phyloP scores from a whole-genome alignment of 2,888 invertebrate genomes.

The Euspilapteryx auroguttella region DNA sequence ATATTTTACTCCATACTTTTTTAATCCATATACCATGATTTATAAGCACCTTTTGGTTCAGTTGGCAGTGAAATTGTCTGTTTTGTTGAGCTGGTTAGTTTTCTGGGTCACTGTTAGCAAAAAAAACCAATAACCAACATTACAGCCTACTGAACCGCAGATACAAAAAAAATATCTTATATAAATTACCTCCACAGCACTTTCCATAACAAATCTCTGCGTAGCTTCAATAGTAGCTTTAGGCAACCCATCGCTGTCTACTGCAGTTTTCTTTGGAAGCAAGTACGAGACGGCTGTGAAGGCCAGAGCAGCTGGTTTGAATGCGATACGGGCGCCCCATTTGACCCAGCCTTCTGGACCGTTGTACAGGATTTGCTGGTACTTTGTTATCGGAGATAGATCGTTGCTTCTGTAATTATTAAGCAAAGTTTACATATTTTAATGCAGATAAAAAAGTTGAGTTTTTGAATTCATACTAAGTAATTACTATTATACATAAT shows the following conservation, averaged over 20 bases:
- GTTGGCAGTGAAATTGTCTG: too few species aligned
- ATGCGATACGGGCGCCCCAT: constrained; percentile 43
- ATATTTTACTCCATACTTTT: too few species aligned
- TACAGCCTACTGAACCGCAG: too few species aligned
- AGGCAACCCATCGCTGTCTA: constrained; percentile 36
- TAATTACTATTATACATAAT: too few species aligned
- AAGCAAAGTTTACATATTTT: not conserved
- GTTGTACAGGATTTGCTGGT: constrained; percentile 39
- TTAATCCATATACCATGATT: too few species aligned
- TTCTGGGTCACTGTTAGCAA: too few species aligned
- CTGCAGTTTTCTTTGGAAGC: constrained; percentile 23
- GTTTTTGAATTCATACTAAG: too few species aligned
- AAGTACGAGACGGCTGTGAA: constrained; percentile 32
- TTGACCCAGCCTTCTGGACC: constrained; percentile 43
- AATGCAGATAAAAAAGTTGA: too few species aligned
- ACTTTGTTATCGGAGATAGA: constrained; percentile 33
- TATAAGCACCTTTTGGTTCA: too few species aligned
- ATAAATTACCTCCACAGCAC: constrained; percentile 28
- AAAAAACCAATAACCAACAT: too few species aligned
- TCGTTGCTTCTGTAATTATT: constrained; percentile 24
- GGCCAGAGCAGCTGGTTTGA: constrained; percentile 38
- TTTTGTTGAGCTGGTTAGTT: too few species aligned
- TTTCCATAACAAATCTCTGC: constrained; percentile 40
- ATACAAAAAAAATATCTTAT: not conserved
- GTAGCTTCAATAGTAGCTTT: constrained; percentile 40